phyloP scores from a whole-genome alignment of 2,888 invertebrate species.

The Syrphus vitripennis region DNA sequence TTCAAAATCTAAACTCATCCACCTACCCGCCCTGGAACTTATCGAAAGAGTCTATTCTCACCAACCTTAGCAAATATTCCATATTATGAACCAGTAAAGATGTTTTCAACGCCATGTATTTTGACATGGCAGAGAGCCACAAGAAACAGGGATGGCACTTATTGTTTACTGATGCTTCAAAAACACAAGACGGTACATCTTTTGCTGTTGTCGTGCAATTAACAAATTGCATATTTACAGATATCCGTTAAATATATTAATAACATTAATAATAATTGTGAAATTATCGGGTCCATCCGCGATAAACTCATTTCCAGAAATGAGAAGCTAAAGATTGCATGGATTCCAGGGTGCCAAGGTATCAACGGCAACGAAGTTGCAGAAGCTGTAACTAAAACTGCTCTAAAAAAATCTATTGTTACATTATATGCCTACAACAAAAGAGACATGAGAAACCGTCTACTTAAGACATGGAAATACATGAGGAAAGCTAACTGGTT shows the following conservation, averaged over 20 bases:
- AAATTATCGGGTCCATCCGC: constrained; percentile 6
- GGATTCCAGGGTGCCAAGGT: not conserved
- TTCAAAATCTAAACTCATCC: not conserved
- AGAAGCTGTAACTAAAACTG: constrained; percentile 8
- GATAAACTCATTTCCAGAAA: not conserved
- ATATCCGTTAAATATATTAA: constrained; percentile 15
- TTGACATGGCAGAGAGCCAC: not conserved
- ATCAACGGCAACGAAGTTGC: constrained; percentile 21
- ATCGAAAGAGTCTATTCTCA: not conserved
- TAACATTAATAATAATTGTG: constrained; percentile 12
- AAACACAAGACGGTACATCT: too few species aligned
- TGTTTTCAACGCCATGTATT: constrained; percentile 2
- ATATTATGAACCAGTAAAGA: not conserved
- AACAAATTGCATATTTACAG: constrained; percentile 11
- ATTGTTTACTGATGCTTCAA: constrained; percentile 37
- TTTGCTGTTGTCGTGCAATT: constrained; percentile 32
- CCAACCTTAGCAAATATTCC: not conserved
- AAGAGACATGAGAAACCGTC: constrained; percentile 6
- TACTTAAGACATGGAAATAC: constrained; percentile 11
- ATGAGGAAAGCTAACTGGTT: constrained; percentile 12
- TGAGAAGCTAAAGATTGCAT: not conserved
- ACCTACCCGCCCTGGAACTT: not conserved
- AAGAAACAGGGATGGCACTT: constrained; percentile 16
- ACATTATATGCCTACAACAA: constrained; percentile 5
- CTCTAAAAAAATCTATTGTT: constrained; percentile 18